Evolutionary conservation across 2,888 invertebrate species (phyloP).

Genomic region (Nemotelus nigrinus): DNA sequence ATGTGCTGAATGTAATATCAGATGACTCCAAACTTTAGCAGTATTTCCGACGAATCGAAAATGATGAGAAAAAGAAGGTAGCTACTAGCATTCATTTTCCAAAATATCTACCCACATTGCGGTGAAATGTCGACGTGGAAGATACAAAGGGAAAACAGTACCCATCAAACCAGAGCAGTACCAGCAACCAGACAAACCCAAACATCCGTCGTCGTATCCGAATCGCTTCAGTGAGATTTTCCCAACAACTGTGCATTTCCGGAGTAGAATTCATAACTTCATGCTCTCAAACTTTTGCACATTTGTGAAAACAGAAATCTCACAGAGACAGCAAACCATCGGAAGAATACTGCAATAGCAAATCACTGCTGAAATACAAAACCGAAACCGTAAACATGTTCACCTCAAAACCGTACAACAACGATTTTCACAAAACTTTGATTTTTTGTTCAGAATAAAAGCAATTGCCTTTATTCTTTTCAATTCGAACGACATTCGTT

Average conservation of each 20-base stretch:
- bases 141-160: conserved; percentile 18
- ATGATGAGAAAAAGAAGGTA: too few relatives aligned
- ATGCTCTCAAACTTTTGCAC: background rate
- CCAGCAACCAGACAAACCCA: conserved; percentile 13
- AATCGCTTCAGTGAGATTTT: background rate
- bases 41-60: too few relatives aligned
- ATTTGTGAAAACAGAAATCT: background rate
- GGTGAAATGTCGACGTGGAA: conserved; percentile 18
- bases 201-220: background rate
- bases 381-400: conserved; percentile 32
- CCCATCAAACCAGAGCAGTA: background rate
- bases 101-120: too few relatives aligned
- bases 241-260: conserved; percentile 1
- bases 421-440: background rate
- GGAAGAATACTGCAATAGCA: conserved; percentile 4
- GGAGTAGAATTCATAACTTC: background rate
- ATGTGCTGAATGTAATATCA: background rate
- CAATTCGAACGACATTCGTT: background rate
- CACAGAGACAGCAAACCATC: background rate
- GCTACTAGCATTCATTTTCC: too few relatives aligned
- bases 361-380: background rate
- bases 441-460: background rate
- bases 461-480: background rate
- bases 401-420: background rate
- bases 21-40: too few relatives aligned